These are phyloP conservation scores for Spheniscus mendiculus DNA, from an alignment of 2,113 vertebrate genomes.

Conservation along the genomic window DNA sequence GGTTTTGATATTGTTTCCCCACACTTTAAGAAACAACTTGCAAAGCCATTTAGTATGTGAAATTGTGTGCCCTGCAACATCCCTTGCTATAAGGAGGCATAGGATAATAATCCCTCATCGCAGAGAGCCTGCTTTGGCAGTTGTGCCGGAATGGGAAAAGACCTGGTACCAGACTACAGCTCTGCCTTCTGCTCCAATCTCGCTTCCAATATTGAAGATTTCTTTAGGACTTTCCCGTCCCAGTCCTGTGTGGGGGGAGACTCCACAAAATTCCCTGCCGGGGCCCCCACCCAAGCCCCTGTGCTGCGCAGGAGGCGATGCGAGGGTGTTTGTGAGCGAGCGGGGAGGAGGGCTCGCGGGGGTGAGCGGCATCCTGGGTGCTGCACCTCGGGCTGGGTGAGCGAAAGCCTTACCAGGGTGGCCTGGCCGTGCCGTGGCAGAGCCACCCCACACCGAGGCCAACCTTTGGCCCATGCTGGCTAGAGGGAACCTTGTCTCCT, in stretches of 20 bases:
- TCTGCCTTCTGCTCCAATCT: not conserved
- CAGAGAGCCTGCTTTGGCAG: not conserved
- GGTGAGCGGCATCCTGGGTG: not conserved
- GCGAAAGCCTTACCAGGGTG: not conserved
- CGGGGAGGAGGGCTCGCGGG: not conserved
- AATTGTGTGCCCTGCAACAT: not conserved
- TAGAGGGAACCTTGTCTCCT: not conserved
- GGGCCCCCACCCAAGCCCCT: rapidly evolving
- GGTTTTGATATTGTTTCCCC: not conserved
- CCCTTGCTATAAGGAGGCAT: not conserved
- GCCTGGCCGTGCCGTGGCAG: not conserved
- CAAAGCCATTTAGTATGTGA: not conserved
- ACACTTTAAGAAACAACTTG: not conserved
- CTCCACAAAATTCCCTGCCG: not conserved
- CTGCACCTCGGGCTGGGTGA: not conserved
- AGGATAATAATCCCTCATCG: not conserved
- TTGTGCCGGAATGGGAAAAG: not conserved
- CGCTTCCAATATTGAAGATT: not conserved
- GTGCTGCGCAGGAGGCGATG: rapidly evolving
- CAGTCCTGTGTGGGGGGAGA: rapidly evolving
- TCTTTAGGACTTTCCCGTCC: not conserved
- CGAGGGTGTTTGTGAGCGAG: not conserved
- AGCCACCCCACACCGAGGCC: not conserved
- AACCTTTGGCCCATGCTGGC: constrained; percentile 14
- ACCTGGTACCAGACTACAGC: not conserved